These are phyloP conservation scores for Troides oblongomaculatus DNA, from an alignment of 2,888 invertebrate species.

Conservation along the genomic window DNA sequence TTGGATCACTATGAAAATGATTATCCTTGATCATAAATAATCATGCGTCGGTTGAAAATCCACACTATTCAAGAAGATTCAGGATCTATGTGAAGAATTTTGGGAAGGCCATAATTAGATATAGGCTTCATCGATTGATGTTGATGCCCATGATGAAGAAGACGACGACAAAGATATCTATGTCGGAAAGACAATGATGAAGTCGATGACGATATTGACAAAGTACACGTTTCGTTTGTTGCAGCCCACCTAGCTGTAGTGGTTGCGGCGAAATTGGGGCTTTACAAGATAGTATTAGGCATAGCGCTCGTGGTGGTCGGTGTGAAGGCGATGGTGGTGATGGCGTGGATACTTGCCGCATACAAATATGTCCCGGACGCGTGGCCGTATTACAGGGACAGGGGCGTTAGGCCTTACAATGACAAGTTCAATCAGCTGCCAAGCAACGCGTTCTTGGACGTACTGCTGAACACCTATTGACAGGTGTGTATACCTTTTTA, in stretches of 20 bases:
- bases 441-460: conserved; percentile 36
- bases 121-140: too few relatives aligned
- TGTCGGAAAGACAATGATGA: too few relatives aligned
- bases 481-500: conserved; percentile 19
- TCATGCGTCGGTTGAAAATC: too few relatives aligned
- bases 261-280: conserved; percentile 62
- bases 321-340: conserved; percentile 57
- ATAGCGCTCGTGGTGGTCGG: conserved; percentile 54
- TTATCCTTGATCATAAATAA: too few relatives aligned
- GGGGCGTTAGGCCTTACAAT: conserved; percentile 31
- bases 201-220: too few relatives aligned
- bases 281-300: conserved; percentile 62
- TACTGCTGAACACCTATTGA: conserved; percentile 30
- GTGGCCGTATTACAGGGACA: conserved; percentile 48
- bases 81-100: too few relatives aligned
- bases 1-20: too few relatives aligned
- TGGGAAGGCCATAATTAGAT: too few relatives aligned
- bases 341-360: conserved; percentile 63
- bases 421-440: conserved; percentile 29
- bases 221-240: conserved; percentile 51
- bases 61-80: too few relatives aligned
- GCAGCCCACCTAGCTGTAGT: conserved; percentile 66
- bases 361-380: conserved; percentile 61
- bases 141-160: too few relatives aligned
- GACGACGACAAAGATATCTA: too few relatives aligned